Evolutionary conservation across 2,113 vertebrate genomes (phyloP).

Genomic region (Bothrops jararaca): DNA sequence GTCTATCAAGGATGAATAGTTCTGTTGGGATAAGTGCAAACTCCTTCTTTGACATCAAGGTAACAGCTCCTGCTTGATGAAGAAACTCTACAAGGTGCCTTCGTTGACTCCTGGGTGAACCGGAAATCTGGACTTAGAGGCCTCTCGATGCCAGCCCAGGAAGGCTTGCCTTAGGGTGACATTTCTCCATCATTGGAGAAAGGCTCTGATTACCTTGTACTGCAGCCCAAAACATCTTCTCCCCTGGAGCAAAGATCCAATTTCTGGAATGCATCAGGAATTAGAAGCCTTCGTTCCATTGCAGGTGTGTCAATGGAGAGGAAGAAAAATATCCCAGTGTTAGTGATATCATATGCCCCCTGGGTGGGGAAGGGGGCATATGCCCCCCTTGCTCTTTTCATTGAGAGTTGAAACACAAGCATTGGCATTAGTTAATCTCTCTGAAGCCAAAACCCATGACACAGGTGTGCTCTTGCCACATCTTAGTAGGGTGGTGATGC

Average conservation of each 20-base stretch:
- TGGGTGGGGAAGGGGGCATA: background rate
- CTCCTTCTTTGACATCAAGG: background rate
- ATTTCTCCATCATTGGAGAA: background rate
- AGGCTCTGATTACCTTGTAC: background rate
- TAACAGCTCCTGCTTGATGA: background rate
- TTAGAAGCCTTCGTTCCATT: background rate
- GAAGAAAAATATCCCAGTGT: background rate
- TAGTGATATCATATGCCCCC: background rate
- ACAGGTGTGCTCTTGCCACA: constrained; percentile 51
- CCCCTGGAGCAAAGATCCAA: background rate
- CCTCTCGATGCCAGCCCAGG: background rate
- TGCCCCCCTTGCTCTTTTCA: background rate
- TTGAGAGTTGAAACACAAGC: constrained; percentile 8
- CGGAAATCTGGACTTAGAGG: background rate
- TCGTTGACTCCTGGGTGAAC: background rate
- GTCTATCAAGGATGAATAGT: background rate
- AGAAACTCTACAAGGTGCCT: background rate
- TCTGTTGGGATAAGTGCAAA: background rate
- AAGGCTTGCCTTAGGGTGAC: background rate
- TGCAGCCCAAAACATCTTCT: background rate
- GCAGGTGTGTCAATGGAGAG: background rate
- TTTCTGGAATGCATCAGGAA: background rate
- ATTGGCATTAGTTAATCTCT: background rate
- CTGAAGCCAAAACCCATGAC: constrained; percentile 3
- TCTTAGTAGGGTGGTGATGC: constrained; percentile 36